Conservation (phyloP, 2,797 vertebrate species). For the Enteromius fasciolatus region DNA sequence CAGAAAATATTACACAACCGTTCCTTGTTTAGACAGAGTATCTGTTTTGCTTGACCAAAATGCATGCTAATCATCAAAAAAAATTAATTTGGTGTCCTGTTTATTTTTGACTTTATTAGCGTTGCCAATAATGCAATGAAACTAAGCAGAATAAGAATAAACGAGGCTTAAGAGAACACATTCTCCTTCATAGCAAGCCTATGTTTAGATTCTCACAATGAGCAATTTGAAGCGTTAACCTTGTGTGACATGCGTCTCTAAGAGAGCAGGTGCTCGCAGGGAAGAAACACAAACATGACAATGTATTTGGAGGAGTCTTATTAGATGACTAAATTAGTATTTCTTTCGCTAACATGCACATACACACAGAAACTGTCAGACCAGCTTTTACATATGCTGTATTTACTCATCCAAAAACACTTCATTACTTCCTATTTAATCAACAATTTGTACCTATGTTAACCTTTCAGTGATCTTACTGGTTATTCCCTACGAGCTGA, state of each 20-base stretch:
- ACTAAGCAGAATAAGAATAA: constrained; percentile 1
- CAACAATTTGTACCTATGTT: constrained; percentile 13
- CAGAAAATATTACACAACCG: background rate
- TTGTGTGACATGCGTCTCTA: background rate
- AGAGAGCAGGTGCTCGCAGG: background rate
- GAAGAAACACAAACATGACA: constrained; percentile 28
- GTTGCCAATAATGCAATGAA: constrained; percentile 7
- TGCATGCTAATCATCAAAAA: background rate
- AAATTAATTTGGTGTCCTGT: background rate
- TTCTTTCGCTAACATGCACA: background rate
- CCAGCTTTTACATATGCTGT: background rate
- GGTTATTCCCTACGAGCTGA: constrained; percentile 34
- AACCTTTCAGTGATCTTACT: constrained; percentile 39
- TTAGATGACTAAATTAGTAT: background rate
- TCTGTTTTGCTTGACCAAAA: constrained; percentile 22
- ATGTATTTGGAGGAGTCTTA: background rate
- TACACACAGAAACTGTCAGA: constrained; percentile 22
- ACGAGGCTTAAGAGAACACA: background rate
- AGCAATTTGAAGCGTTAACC: background rate
- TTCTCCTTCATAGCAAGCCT: background rate
- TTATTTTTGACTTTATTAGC: constrained; percentile 23
- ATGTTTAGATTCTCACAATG: constrained; percentile 25
- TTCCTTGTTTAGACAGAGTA: constrained; percentile 8
- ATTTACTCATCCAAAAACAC: background rate
- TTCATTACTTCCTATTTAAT: constrained; percentile 16